Conservation (phyloP, 2,888 invertebrate species). For the Physocephala rufipes region DNA sequence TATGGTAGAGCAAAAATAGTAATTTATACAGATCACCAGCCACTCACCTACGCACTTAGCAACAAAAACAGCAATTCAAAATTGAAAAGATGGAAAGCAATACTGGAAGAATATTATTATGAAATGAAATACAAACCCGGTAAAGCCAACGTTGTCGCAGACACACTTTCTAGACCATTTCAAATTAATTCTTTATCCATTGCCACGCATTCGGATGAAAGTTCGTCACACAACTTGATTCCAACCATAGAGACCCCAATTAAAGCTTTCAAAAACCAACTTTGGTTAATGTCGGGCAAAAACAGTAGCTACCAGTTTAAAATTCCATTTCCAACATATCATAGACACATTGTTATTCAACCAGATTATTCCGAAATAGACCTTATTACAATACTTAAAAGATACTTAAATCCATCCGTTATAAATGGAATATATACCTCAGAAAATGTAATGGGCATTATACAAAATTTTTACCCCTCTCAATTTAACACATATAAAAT, state of each 20-base stretch:
- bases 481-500: slow-evolving; percentile 32
- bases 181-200: not conserved
- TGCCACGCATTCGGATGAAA: too few relatives aligned
- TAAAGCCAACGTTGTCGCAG: not conserved
- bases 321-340: slow-evolving; percentile 34
- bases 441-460: slow-evolving; percentile 26
- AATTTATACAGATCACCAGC: too few relatives aligned
- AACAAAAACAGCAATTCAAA: too few relatives aligned
- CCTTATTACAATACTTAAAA: slow-evolving; percentile 31
- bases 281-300: not conserved
- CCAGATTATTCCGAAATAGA: slow-evolving; percentile 22
- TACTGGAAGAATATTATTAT: not conserved
- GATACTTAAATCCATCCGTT: slow-evolving; percentile 34
- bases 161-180: not conserved
- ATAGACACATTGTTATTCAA: slow-evolving; percentile 36
- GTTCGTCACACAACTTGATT: slow-evolving; percentile 3
- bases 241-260: not conserved
- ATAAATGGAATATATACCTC: slow-evolving; percentile 28
- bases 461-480: slow-evolving; percentile 33
- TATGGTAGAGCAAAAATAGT: slow-evolving; percentile 26
- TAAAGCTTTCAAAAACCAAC: slow-evolving; percentile 17
- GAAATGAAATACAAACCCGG: not conserved
- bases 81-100: not conserved
- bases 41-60: too few relatives aligned
- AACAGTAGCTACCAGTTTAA: slow-evolving; percentile 26